A percentile compares a stretch with the other conserved stretches of the same genome.
These are phyloP conservation scores for Entosphenus tridentatus DNA, from an alignment of 2,113 vertebrate species.

Conservation along the genomic window DNA sequence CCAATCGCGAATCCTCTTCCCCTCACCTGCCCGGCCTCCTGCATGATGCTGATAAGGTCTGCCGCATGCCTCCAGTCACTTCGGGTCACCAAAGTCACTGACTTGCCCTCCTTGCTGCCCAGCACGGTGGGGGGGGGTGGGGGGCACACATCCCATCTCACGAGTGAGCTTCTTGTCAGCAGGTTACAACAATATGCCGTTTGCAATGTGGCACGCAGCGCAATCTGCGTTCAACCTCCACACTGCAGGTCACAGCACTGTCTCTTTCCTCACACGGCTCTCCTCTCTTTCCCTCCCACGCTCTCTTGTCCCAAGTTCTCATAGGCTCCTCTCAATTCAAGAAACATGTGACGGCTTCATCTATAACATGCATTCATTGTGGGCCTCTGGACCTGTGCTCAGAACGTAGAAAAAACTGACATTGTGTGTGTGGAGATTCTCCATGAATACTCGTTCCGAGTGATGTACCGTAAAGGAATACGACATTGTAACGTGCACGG, in stretches of 20 bases:
- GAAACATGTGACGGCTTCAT: not conserved
- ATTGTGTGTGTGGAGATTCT: not conserved
- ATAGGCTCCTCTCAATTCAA: not conserved
- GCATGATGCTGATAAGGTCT: constrained; percentile 57
- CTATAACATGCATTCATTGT: not conserved
- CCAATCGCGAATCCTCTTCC: too few species aligned
- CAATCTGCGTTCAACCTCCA: not conserved
- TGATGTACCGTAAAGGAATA: too few species aligned
- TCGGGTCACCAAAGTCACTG: constrained; percentile 55
- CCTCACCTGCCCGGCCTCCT: constrained; percentile 50
- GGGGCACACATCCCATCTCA: not conserved
- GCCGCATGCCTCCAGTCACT: constrained; percentile 52
- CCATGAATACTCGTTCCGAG: too few species aligned
- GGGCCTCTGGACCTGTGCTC: not conserved
- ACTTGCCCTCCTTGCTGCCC: constrained; percentile 37
- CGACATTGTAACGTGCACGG: too few species aligned
- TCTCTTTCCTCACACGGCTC: not conserved
- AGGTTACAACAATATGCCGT: not conserved
- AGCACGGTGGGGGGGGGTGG: not conserved
- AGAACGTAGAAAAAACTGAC: not conserved
- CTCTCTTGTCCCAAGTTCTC: not conserved
- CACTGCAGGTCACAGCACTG: not conserved
- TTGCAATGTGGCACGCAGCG: not conserved
- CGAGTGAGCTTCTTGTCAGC: not conserved
- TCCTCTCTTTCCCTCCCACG: not conserved